phyloP scores from a whole-genome alignment of 64 coral and sea anemone species.

The Pocillopora damicornis region DNA sequence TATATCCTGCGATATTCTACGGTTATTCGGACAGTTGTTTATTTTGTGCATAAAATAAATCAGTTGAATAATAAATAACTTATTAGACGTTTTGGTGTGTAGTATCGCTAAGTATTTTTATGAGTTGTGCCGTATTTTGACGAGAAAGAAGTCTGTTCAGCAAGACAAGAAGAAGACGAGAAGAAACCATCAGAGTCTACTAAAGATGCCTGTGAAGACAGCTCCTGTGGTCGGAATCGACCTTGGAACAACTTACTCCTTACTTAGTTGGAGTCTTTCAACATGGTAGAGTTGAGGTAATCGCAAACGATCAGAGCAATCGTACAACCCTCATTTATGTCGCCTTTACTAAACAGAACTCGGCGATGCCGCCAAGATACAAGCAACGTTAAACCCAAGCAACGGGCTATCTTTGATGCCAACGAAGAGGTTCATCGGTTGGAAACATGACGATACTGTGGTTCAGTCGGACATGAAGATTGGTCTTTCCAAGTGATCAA shows the following conservation, averaged over 20 bases:
- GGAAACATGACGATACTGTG: slow-evolving; percentile 47
- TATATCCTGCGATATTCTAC: no score
- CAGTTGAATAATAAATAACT: no score
- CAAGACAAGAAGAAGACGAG: no score
- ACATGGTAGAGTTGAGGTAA: slow-evolving; percentile 78
- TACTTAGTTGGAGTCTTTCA: slow-evolving; percentile 76
- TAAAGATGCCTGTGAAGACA: background rate
- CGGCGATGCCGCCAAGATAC: slow-evolving; percentile 70
- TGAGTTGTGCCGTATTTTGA: no score
- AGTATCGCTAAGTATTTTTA: no score
- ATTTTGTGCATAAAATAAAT: no score
- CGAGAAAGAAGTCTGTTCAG: no score
- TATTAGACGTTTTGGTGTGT: no score
- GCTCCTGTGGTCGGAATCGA: slow-evolving; percentile 76
- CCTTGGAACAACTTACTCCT: slow-evolving; percentile 78
- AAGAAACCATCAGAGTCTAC: no score
- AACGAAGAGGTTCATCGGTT: slow-evolving; percentile 66
- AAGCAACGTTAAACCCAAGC: slow-evolving; percentile 58
- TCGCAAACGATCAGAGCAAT: slow-evolving; percentile 80
- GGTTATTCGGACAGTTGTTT: no score
- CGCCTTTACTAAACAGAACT: slow-evolving; percentile 78
- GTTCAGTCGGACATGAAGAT: slow-evolving; percentile 78
- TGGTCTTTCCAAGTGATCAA: slow-evolving; percentile 73
- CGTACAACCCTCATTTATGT: slow-evolving; percentile 79
- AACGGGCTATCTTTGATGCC: slow-evolving; percentile 69